Conservation (phyloP, 2,888 invertebrate genomes). For the Caenorhabditis sp. region DNA sequence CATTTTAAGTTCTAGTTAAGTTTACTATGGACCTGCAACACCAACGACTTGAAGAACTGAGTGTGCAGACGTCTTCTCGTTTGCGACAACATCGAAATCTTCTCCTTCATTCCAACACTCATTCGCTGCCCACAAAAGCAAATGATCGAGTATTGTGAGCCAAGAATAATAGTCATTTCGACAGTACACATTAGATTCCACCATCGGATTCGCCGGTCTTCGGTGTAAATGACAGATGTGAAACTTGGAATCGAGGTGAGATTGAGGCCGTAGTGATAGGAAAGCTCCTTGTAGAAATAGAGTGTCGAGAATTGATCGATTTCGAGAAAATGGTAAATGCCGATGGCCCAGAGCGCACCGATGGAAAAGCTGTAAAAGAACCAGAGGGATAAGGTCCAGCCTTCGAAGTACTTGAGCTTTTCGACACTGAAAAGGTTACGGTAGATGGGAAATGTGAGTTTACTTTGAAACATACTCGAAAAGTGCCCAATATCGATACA, state of each 20-base stretch:
- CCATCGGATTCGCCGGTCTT: not conserved
- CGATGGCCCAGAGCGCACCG: slow-evolving; percentile 15
- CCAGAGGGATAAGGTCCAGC: slow-evolving; percentile 8
- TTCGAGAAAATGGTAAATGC: slow-evolving; percentile 15
- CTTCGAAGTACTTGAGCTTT: slow-evolving; percentile 22
- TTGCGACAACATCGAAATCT: slow-evolving; percentile 37
- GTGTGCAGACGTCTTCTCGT: slow-evolving; percentile 18
- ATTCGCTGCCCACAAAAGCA: slow-evolving; percentile 24
- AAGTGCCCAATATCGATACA: slow-evolving; percentile 35
- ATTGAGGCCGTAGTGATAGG: slow-evolving; percentile 7
- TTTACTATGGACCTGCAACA: slow-evolving; percentile 21
- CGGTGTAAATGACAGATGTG: slow-evolving; percentile 22
- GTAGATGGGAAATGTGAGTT: not conserved
- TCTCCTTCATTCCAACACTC: slow-evolving; percentile 41
- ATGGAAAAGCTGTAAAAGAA: slow-evolving; percentile 14
- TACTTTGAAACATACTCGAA: slow-evolving; percentile 13
- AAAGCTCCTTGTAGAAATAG: slow-evolving; percentile 1
- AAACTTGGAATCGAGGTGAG: slow-evolving; percentile 15
- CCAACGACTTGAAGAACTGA: slow-evolving; percentile 32
- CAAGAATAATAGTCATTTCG: slow-evolving; percentile 30
- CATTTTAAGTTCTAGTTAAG: no score
- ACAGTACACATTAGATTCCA: slow-evolving; percentile 25
- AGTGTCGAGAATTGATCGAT: slow-evolving; percentile 11
- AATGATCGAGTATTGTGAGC: slow-evolving; percentile 29
- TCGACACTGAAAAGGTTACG: slow-evolving; percentile 6